Evolutionary conservation across 2,113 vertebrate genomes (phyloP), one percentile per base, ranked within the genome.

Genomic region (Odocoileus hemionus): DNA sequence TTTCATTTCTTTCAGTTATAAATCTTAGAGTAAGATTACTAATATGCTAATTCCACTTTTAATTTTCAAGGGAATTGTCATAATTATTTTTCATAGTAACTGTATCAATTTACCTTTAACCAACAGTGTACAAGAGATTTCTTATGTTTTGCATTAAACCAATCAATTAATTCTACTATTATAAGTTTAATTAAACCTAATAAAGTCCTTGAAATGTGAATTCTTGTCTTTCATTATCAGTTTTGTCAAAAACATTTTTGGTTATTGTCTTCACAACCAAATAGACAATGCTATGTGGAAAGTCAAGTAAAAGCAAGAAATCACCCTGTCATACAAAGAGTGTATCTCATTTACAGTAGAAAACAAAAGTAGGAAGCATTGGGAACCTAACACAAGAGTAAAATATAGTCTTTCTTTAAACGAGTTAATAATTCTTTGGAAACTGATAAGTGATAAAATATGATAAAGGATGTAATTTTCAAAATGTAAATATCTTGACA

Each of bases 91-190:
- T 85, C 61, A 16, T 82, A 50, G 25, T 82, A 87, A 14, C 50
- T 70, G 13, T 39, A 87, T 14, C 47, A 39, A 50, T 55, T 85
- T 50, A 45, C 5, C 47, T 80, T 92, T 61, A 54, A 57, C 30
- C 4, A 61, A 45, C 4, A 76, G 28, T 52, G 5, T 55, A 39
- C 1, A 86, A 79, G 57, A 16, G 1, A 11, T 95, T 98, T 97
- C 47, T 97, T 94, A 87, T 52, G n/a, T 85, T 88, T 83, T 92
- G 13, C 2, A 74, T 85, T 50, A 55, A 12, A 86, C 5, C 7
- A 93, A 94, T 92, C 47, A 86, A 5, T 88, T 97, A 91, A 97
- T 96, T 97, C 70, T 61, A 76, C 30, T 96, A 89, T 60, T 96
- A 13, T 93, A 98, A 94, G 52, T 93, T 89, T 60, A 52, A 43